Base-by-base conservation (phyloP, 2,888 invertebrate species). In the Cheilosia vernalis region DNA sequence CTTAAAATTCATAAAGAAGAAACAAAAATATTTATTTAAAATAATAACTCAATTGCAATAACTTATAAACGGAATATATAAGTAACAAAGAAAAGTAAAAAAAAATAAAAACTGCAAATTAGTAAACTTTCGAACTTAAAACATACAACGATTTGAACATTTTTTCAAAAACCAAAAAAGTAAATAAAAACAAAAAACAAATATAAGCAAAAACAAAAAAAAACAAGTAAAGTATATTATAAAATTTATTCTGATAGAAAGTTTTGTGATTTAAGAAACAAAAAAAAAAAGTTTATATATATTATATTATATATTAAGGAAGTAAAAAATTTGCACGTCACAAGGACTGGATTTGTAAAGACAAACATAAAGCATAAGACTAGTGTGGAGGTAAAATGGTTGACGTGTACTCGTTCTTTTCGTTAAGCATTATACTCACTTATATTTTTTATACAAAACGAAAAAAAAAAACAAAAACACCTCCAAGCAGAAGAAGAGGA, bases 111-210 rank as follows among this genome's bases (percentile, higher is more conserved):
- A 17, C 53, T 55, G 72, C 74, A 80, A 78, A 73, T 70, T 78
- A 78, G 64, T 61, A 74, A 87, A 73, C 88, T 90, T 90, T 90
- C 90, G 89, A 91, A 90, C 90, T 90, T 90, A 90, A 87, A 90
- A 89, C 89, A 90, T 90, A 90, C 90, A 90, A 90, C 90, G 90
- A 90, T 82, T 87, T 86, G 87, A 87, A 66, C 56, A 74, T 78
- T 82, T 86, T 78, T 82, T 76, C 64, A 85, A 67, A 85, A 76
- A 49, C 27, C 77, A 56, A 44, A 67, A 42, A 76, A 67, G 51
- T 49, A 66, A 64, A 24, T 15, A 58, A 58, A 69, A 53, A 40
- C 17, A n/a, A 61, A 67, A 40, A 42, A 60, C 10, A 61, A 61
- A 40, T 72, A 55, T 64, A 63, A 47, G 55, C 33, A 44, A 70